Base-by-base conservation (phyloP, 1,140 invertebrate species). In the Eupeodes corollae region DNA sequence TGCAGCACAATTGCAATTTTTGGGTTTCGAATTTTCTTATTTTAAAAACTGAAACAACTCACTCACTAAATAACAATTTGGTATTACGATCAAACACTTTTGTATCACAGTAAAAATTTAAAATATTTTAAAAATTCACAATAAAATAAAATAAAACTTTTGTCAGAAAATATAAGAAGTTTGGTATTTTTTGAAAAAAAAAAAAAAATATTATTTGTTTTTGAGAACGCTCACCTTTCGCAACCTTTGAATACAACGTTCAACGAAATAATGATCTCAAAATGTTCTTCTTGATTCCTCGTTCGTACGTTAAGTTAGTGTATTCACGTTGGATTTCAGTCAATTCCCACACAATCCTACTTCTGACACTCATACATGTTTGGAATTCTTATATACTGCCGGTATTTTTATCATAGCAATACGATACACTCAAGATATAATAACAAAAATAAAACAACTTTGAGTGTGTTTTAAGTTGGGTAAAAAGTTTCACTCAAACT, bases 241-340 rank as follows among this genome's bases (percentile, higher is more conserved):
- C 63, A 63, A 67, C 63, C 63, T 63, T 59, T 63, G 63, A 63
- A 67, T 66, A 61, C 63, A 66, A 66, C 63, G 62, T 66, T 56
- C 61, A 67, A 67, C 63, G 63, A 52, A 60, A 67, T 61, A 67
- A 67, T 67, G 63, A 67, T 67, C 59, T 54, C 52, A 66, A 63
- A 57, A 54, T 59, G 53, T 63, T 59, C 63, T 62, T 62, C 54
- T 49, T 43, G 42, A 21, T 21, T 15, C 26, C 31, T 43, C 11
- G 16, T 11, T 2, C 31, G 26, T 21, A 9, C 41, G 41, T 8
- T 14, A 14, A 9, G 14, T 21, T 9, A 18, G 5, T 9, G 13
- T 12, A 12, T 16, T 21, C 42, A 43, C n/a, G 10, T 21, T 19
- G 10, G 31, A 18, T 43, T 43, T n/a, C 15, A 21, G 5, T 31